phyloP scores from a whole-genome alignment of 2,888 invertebrate species.

The Ariolimax columbianus region DNA sequence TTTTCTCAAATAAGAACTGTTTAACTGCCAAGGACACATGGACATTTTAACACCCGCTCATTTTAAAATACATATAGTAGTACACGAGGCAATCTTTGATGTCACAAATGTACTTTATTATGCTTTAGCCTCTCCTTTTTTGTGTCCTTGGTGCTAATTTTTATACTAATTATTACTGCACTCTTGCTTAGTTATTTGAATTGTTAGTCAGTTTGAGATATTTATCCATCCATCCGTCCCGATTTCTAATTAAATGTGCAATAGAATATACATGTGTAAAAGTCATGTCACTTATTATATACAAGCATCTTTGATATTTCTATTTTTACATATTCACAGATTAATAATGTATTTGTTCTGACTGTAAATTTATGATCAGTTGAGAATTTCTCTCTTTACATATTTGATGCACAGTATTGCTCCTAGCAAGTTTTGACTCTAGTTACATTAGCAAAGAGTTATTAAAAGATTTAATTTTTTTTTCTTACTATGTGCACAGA shows the following conservation, averaged over 20 bases:
- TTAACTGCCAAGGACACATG: too few species aligned
- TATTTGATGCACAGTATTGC: too few species aligned
- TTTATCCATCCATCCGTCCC: constrained; percentile 27
- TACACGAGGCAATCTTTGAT: not conserved
- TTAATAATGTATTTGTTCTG: not conserved
- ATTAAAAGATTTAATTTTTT: too few species aligned
- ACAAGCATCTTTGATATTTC: too few species aligned
- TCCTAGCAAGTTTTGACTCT: too few species aligned
- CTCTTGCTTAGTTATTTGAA: constrained; percentile 1
- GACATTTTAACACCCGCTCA: not conserved
- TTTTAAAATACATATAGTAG: not conserved
- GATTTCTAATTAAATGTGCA: constrained; percentile 12
- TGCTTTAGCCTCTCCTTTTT: not conserved
- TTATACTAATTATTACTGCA: constrained; percentile 15
- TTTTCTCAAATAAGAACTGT: too few species aligned
- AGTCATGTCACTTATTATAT: not conserved
- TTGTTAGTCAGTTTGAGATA: constrained; percentile 5
- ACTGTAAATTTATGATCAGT: not conserved
- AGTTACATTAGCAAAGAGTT: too few species aligned
- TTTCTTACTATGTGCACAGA: too few species aligned
- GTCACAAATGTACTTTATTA: not conserved
- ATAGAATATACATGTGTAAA: not conserved
- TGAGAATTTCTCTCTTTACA: not conserved
- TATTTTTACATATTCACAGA: not conserved
- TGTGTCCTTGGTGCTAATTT: constrained; percentile 22